These are phyloP conservation scores for Kryptopterus vitreolus DNA, from an alignment of 2,797 vertebrate genomes.

Conservation along the genomic window DNA sequence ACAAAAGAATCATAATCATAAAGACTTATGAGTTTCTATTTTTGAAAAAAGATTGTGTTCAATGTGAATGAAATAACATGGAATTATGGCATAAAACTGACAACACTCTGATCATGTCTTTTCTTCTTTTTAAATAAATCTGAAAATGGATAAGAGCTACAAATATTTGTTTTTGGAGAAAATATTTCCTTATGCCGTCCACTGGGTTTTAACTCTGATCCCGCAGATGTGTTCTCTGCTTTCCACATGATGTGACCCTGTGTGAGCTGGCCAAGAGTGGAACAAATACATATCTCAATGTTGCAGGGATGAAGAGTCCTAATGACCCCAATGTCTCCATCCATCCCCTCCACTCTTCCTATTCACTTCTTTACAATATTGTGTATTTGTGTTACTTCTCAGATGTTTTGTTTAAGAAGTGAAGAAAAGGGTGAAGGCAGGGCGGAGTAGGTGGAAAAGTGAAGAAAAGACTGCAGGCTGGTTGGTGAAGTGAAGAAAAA, in stretches of 20 bases:
- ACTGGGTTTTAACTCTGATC: neutral
- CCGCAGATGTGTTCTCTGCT: neutral
- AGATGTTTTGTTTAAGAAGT: too few relatives aligned
- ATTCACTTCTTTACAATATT: neutral
- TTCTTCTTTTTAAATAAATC: neutral
- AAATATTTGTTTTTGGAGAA: neutral
- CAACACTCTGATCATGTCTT: neutral
- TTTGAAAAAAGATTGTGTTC: neutral
- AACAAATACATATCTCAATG: too few relatives aligned
- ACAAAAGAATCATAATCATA: neutral
- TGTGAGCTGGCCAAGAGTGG: too few relatives aligned
- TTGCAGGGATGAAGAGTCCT: neutral
- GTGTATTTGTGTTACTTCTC: neutral
- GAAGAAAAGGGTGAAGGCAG: too few relatives aligned
- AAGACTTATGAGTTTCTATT: neutral
- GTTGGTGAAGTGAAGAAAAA: too few relatives aligned
- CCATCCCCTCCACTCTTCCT: neutral
- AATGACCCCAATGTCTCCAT: neutral
- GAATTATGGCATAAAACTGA: slow-evolving; percentile 5
- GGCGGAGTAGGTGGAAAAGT: too few relatives aligned
- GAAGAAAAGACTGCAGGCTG: too few relatives aligned
- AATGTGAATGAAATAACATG: neutral
- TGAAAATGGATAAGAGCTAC: neutral
- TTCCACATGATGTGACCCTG: too few relatives aligned
- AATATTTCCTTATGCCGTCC: neutral